These are phyloP conservation scores for Pteropus alecto DNA, from an alignment of 2,113 vertebrate species.

Conservation along the genomic window DNA sequence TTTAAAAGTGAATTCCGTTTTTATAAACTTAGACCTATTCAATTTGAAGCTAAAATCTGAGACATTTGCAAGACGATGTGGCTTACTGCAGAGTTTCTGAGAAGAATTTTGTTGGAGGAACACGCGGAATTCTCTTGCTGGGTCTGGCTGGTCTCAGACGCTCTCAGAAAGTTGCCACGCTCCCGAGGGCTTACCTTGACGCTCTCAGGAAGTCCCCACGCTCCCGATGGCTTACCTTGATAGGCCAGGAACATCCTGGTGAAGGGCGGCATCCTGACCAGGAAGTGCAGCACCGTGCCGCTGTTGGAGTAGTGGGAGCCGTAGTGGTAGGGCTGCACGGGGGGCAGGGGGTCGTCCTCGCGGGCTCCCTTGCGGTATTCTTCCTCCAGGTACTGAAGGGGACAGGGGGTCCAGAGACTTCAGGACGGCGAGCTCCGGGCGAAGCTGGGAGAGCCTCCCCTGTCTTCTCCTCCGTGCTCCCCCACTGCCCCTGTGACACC, in stretches of 20 bases:
- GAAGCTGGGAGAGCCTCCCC: background rate
- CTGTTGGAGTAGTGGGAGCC: conserved; percentile 99
- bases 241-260: conserved; percentile 99
- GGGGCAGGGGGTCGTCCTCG: conserved; percentile 98
- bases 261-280: conserved; percentile 97
- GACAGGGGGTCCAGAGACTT: background rate
- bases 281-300: conserved; percentile 97
- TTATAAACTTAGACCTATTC: background rate
- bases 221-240: conserved; percentile 86
- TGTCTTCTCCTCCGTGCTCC: background rate
- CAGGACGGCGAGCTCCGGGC: background rate
- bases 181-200: conserved; percentile 86
- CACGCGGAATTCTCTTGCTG: background rate
- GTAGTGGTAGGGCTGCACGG: conserved; percentile 98
- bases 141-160: background rate
- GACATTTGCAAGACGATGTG: background rate
- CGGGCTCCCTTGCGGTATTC: conserved; percentile 95
- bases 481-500: too few species aligned
- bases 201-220: background rate
- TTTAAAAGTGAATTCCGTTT: background rate
- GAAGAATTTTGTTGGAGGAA: background rate
- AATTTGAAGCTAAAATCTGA: background rate
- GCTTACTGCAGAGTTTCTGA: background rate
- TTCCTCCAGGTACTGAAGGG: conserved; percentile 94
- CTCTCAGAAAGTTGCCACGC: background rate